Evolutionary conservation across 2,888 invertebrate genomes (phyloP), one percentile per base, ranked within the genome.

Genomic region (Microdon myrmicae): DNA sequence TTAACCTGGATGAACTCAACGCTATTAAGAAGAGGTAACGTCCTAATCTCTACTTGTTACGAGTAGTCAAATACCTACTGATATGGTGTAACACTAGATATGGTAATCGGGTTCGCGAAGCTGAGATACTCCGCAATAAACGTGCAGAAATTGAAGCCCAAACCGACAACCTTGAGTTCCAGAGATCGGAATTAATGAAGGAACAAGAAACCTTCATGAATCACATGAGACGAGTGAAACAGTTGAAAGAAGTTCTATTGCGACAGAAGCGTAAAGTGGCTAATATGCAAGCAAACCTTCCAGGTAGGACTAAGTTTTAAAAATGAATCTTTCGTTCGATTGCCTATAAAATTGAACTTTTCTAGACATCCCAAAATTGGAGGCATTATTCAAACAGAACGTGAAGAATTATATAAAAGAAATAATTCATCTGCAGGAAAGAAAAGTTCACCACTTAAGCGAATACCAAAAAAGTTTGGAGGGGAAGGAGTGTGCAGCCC

Each of bases 1-100:
- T 86, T 0, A 87, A 90, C 69, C 73, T 81, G 4, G 79, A 81
- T 2, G 81, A 82, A 69, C 70, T 87, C 5, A 67, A 61, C 13
- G 49, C 32, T 4, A 68, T 75, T 2, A 73, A 71, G 17, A 68
- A 60, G 10, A 70, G 71, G 73, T 74, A 45, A 58, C 7, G 8
- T 32, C 2, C 17, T 31, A 5, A 5, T n/a, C n/a, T n/a, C n/a
- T n/a, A n/a, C n/a, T n/a, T n/a, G n/a, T 17, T 4, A 8, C 8
- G 1, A 20, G 13, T 9, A 8, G 17, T 3, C 35, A 38, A 5
- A 12, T 5, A 35, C 6, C n/a, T n/a, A n/a, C n/a, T n/a, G n/a
- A n/a, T n/a, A n/a, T n/a, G n/a, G n/a, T n/a, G n/a, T n/a, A n/a
- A 25, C 39, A 43, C 2, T 13, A 73, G 73, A 20, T 56, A 71